Evolutionary conservation across 2,888 invertebrate genomes (phyloP), one percentile per base, ranked within the genome.

Genomic region (Saturnia pavonia): DNA sequence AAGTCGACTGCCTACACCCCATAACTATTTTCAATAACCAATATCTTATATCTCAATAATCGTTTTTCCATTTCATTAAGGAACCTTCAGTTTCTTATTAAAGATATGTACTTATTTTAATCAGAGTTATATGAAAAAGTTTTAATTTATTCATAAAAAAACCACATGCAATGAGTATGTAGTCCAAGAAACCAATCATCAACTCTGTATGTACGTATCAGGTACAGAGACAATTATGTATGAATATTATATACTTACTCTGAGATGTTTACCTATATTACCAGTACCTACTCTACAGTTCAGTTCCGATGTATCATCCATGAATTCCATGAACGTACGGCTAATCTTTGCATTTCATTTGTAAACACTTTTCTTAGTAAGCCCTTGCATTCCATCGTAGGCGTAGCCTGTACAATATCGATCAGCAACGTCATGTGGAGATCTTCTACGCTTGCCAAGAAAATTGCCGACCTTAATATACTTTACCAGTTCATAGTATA

Each of bases 371-470:
- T 9, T 65, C 40, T 65, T 65, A 40, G 34, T 65, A 40, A 65
- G 40, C 65, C 65, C 40, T 65, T 40, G n/a, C 65, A 65, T 65
- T 65, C 65, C 65, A 65, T 19, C n/a, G 65, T 65, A 34, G 40
- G 25, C 34, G 34, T 6, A 34, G 34, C 34, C 57, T 60, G 57
- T 27, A 60, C 14, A 60, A 60, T 60, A 60, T 60, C 25, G 27
- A 27, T 60, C 57, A 11, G 16, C 14, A 25, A 60, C 12, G 57
- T 1, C 19, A 51, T 19, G 27, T 34, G 27, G 16, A 63, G 34
- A n/a, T 34, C 19, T 63, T 63, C 34, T 11, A 34, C 34, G 63
- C 34, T 19, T 65, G 40, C 40, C 65, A 65, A 65, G 40, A 40
- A 34, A 65, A 40, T 65, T 65, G 9, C 40, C 40, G 40, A 40